Percentiles rank a stretch among this genome's conserved stretches.
Conservation (phyloP, 2,113 vertebrate genomes). For the Carlito syrichta region DNA sequence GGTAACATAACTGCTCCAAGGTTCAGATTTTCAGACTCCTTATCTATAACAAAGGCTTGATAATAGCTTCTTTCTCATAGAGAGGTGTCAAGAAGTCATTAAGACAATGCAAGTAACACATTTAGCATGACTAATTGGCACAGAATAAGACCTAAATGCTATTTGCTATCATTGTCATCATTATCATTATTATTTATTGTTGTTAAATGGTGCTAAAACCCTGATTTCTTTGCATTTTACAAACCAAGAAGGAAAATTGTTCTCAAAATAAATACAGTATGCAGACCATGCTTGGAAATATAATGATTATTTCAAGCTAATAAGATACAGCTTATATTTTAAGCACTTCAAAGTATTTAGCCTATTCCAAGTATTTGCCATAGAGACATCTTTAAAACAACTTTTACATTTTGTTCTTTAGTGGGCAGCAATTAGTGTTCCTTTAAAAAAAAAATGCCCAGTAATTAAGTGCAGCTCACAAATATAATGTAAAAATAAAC, state of each 20-base stretch:
- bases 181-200: not conserved
- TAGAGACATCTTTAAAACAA: not conserved
- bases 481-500: not conserved
- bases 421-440: not conserved
- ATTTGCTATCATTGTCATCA: not conserved
- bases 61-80: not conserved
- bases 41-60: not conserved
- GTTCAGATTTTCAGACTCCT: not conserved
- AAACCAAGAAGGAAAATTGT: not conserved
- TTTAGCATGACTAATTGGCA: not conserved
- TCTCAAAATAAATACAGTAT: conserved; percentile 14
- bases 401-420: not conserved
- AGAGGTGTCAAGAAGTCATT: not conserved
- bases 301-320: not conserved
- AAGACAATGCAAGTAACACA: not conserved
- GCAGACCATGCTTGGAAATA: not conserved
- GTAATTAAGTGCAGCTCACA: not conserved
- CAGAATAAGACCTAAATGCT: not conserved
- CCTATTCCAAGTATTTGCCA: not conserved
- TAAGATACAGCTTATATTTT: not conserved
- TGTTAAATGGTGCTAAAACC: not conserved
- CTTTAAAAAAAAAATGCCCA: not conserved
- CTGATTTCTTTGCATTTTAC: not conserved
- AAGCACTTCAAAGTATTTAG: not conserved
- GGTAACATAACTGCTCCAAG: not conserved